These are phyloP conservation scores for Xestobium rufovillosum DNA, from an alignment of 2,888 invertebrate species.

Conservation along the genomic window DNA sequence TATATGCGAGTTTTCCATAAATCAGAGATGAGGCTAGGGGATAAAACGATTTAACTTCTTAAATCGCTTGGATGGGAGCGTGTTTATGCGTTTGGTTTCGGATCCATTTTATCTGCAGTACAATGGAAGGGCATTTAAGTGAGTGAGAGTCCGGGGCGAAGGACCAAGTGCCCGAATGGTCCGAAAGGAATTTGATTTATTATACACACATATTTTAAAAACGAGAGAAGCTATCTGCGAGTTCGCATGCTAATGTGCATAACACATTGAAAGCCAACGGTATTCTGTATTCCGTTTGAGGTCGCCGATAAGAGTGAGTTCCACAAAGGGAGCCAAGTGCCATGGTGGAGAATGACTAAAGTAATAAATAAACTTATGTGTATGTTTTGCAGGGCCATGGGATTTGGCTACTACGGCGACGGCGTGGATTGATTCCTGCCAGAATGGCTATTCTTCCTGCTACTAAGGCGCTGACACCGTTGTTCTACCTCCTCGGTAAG, in stretches of 20 bases:
- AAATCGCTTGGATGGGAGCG: too few relatives aligned
- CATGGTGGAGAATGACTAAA: conserved; percentile 16
- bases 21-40: too few relatives aligned
- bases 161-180: conserved; percentile 18
- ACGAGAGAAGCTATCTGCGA: conserved; percentile 25
- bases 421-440: conserved; percentile 41
- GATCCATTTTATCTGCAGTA: too few relatives aligned
- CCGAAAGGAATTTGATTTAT: conserved; percentile 36
- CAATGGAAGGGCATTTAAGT: too few relatives aligned
- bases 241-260: conserved; percentile 31
- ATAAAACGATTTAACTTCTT: too few relatives aligned
- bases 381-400: conserved; percentile 42
- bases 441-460: conserved; percentile 29
- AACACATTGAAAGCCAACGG: conserved; percentile 31
- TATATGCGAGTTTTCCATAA: too few relatives aligned
- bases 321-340: conserved; percentile 25
- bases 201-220: conserved; percentile 33
- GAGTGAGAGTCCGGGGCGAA: too few relatives aligned
- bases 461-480: neutral
- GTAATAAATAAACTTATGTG: conserved; percentile 20
- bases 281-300: conserved; percentile 40
- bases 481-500: conserved; percentile 9
- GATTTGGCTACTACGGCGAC: conserved; percentile 36
- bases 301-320: conserved; percentile 34
- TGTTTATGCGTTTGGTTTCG: too few relatives aligned